phyloP scores from a whole-genome alignment of 2,113 vertebrate genomes.

The Calidris pygmaea region DNA sequence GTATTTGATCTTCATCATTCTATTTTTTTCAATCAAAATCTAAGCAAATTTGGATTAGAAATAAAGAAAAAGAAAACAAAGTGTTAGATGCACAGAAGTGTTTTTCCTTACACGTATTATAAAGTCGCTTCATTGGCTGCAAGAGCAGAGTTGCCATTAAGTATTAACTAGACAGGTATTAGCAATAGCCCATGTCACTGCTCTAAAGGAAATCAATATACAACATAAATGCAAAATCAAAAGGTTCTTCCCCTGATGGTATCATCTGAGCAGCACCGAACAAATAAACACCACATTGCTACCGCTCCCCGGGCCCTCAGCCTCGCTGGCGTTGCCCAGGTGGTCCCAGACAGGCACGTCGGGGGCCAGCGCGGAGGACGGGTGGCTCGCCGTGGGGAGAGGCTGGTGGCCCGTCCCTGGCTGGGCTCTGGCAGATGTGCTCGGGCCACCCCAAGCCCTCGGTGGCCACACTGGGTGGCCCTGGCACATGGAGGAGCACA shows the following conservation, averaged over 20 bases:
- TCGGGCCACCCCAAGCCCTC: neutral
- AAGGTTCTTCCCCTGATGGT: slow-evolving; percentile 40
- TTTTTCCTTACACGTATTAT: neutral
- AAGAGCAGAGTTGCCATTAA: neutral
- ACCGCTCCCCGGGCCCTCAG: neutral
- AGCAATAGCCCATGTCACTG: neutral
- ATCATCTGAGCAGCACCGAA: neutral
- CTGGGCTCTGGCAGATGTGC: fast-evolving
- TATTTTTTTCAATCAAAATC: neutral
- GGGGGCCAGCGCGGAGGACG: fast-evolving
- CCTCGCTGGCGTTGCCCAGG: fast-evolving
- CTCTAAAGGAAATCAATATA: slow-evolving; percentile 50
- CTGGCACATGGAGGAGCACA: fast-evolving
- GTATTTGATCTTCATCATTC: neutral
- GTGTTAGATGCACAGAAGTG: neutral
- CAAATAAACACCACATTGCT: neutral
- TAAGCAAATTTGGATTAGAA: neutral
- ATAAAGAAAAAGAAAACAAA: neutral
- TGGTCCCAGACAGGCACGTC: fast-evolving
- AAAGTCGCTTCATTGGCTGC: neutral
- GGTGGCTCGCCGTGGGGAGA: fast-evolving
- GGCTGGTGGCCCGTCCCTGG: fast-evolving
- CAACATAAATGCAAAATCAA: slow-evolving; percentile 58
- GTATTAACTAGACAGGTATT: slow-evolving; percentile 23
- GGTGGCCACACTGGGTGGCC: fast-evolving